Evolutionary conservation across 2,797 vertebrate species (phyloP).

Genomic region (Decapterus maruadsi): DNA sequence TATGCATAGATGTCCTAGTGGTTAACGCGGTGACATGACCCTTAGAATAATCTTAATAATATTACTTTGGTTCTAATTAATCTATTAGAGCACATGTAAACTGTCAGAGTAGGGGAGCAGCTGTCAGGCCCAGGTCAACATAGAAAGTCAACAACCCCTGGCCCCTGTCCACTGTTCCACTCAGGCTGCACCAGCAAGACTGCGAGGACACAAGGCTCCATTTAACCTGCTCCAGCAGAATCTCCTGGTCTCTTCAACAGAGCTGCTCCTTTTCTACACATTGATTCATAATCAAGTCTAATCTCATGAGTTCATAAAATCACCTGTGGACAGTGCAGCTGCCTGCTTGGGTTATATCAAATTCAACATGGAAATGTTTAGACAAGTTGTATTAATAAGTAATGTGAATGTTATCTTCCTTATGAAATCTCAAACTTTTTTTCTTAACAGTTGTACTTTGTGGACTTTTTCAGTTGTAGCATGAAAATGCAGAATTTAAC

Average conservation of each 20-base stretch:
- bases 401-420: neutral
- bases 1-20: neutral
- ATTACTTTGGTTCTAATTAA: constrained; percentile 26
- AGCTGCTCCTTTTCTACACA: constrained; percentile 41
- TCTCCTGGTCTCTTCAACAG: constrained; percentile 49
- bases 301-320: neutral
- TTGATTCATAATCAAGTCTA: neutral
- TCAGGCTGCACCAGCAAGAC: constrained; percentile 21
- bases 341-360: neutral
- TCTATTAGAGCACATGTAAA: constrained; percentile 36
- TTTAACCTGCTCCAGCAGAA: constrained; percentile 64
- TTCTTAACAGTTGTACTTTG: neutral
- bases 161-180: constrained; percentile 33
- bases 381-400: too few relatives aligned
- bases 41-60: neutral
- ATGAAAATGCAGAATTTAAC: too few relatives aligned
- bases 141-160: constrained; percentile 53
- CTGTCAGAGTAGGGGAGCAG: constrained; percentile 24
- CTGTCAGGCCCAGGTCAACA: constrained; percentile 50
- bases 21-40: constrained; percentile 1
- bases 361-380: neutral
- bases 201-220: constrained; percentile 58
- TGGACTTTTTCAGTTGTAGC: neutral
- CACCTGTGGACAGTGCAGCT: neutral
- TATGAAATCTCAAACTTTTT: neutral